A percentile compares a stretch with the other conserved stretches of the same genome.
These are phyloP conservation scores for Tenrec ecaudatus DNA, from an alignment of 2,113 vertebrate species.

Conservation along the genomic window DNA sequence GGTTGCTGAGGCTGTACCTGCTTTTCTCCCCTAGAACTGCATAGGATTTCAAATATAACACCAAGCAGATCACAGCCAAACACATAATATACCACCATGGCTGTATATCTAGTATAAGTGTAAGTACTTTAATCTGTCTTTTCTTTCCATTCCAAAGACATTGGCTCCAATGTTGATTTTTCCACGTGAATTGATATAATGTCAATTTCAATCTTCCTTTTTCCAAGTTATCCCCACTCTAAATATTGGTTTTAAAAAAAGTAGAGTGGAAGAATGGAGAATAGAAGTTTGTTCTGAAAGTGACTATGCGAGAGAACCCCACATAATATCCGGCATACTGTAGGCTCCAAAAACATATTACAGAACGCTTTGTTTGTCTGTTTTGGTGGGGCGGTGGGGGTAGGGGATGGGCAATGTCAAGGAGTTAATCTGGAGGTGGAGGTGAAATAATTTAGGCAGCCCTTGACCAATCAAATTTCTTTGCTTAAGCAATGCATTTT, in stretches of 20 bases:
- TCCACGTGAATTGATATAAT: background rate
- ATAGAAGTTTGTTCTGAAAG: background rate
- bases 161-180: background rate
- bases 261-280: too few relatives aligned
- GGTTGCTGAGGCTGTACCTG: too few relatives aligned
- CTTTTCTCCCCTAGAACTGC: too few relatives aligned
- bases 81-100: too few relatives aligned
- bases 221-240: background rate
- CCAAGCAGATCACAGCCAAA: too few relatives aligned
- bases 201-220: background rate
- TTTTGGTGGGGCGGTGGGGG: background rate
- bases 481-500: background rate
- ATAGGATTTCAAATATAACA: too few relatives aligned
- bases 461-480: background rate
- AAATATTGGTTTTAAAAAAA: background rate
- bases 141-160: background rate
- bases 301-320: background rate
- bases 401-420: background rate
- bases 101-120: too few relatives aligned
- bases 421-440: background rate
- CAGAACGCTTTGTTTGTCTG: background rate
- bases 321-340: background rate
- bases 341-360: background rate
- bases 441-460: background rate
- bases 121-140: background rate